Percentiles rank a stretch among this genome's conserved stretches.
phyloP scores from a whole-genome alignment of 2,797 vertebrate species.

The Dendrocincla tyrannina region DNA sequence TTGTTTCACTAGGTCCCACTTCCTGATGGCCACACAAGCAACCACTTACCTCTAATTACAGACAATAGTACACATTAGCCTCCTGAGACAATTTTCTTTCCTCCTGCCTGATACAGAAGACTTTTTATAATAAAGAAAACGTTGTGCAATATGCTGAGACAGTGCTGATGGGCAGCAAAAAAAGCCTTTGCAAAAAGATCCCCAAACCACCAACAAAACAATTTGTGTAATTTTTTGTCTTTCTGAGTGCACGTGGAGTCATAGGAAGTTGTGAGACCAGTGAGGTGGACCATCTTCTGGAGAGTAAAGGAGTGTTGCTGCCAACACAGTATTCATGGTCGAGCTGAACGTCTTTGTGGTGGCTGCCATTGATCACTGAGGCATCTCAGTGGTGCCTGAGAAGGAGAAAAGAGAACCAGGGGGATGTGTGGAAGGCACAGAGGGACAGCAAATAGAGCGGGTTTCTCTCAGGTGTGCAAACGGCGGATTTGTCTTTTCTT shows the following conservation, averaged over 20 bases:
- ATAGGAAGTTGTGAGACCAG: neutral
- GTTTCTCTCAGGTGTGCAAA: neutral
- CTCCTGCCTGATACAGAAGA: conserved; percentile 71
- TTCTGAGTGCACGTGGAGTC: neutral
- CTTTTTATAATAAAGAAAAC: conserved; percentile 76
- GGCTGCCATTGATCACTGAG: neutral
- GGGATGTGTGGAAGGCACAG: neutral
- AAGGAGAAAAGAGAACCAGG: neutral
- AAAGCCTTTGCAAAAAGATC: conserved; percentile 31
- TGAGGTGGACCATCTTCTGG: neutral
- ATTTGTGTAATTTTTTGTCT: conserved; percentile 47
- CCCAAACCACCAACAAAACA: neutral
- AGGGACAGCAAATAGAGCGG: neutral
- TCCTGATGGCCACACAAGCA: conserved; percentile 82
- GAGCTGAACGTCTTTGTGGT: neutral
- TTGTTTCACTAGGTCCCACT: conserved; percentile 72
- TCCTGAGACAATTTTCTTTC: conserved; percentile 40
- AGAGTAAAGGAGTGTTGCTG: neutral
- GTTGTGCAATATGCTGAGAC: conserved; percentile 78
- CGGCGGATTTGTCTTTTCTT: neutral
- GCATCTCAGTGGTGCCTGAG: neutral
- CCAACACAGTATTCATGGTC: neutral
- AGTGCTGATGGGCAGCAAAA: conserved; percentile 56
- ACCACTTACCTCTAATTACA: conserved; percentile 80
- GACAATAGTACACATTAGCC: conserved; percentile 80